phyloP scores from a whole-genome alignment of 2,113 vertebrate genomes.

The Nipponia nippon region DNA sequence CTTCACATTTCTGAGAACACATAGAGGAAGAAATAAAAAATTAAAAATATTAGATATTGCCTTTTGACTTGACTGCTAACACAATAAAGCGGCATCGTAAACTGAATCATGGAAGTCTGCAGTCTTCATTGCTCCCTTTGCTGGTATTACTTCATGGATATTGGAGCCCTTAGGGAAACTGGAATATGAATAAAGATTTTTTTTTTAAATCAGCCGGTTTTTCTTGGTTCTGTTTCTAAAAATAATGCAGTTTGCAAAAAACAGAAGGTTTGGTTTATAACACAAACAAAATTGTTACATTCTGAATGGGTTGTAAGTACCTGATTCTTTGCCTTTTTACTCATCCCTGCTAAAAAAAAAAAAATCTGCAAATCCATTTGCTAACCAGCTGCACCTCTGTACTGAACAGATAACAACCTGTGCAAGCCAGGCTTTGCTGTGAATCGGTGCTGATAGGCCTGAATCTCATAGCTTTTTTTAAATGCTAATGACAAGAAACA shows the following conservation, averaged over 20 bases:
- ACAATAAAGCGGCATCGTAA: conserved; percentile 70
- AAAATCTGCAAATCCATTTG: conserved; percentile 99
- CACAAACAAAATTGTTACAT: conserved; percentile 89
- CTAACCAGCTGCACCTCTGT: conserved; percentile 99
- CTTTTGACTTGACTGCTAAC: conserved; percentile 75
- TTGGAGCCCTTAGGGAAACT: conserved; percentile 88
- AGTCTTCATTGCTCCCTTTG: conserved; percentile 75
- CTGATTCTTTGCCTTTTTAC: conserved; percentile 97
- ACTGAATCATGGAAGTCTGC: conserved; percentile 70
- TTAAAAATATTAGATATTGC: conserved; percentile 73
- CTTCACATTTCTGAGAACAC: conserved; percentile 27
- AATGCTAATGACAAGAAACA: conserved; percentile 99
- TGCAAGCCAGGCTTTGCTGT: conserved; percentile 96
- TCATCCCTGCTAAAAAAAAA: conserved; percentile 94
- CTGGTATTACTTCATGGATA: conserved; percentile 83
- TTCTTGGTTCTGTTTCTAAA: conserved; percentile 81
- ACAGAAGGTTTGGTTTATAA: conserved; percentile 91
- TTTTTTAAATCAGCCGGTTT: conserved; percentile 73
- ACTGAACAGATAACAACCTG: conserved; percentile 99
- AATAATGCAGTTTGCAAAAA: conserved; percentile 90
- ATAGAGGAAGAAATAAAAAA: conserved; percentile 60
- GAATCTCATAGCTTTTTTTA: conserved; percentile 99
- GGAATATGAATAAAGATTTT: conserved; percentile 95
- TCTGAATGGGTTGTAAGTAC: conserved; percentile 96
- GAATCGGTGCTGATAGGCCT: conserved; percentile 98